phyloP scores from a whole-genome alignment of 53 echinoderm and acorn worm species.

The Astropecten irregularis region DNA sequence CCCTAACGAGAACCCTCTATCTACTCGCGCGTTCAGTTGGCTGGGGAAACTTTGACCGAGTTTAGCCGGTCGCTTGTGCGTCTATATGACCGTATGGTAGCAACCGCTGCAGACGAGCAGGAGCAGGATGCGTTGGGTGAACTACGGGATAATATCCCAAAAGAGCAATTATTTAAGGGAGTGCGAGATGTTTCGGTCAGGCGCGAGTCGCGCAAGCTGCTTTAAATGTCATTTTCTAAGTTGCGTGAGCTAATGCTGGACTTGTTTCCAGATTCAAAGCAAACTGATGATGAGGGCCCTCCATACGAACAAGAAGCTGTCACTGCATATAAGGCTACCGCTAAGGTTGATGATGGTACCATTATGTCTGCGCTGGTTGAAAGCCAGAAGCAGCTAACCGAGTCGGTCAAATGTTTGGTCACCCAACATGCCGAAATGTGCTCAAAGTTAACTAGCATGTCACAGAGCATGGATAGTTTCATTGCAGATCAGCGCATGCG shows the following conservation, averaged over 20 bases:
- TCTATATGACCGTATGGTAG: not conserved
- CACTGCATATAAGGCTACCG: too few species aligned
- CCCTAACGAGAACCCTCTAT: not conserved
- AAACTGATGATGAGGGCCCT: too few species aligned
- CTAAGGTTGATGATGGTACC: too few species aligned
- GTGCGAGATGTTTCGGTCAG: not conserved
- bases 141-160: conserved; percentile 1
- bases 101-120: not conserved
- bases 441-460: too few species aligned
- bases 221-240: not conserved
- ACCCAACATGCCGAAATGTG: too few species aligned
- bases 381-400: too few species aligned
- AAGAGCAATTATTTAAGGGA: conserved; percentile 12
- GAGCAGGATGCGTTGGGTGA: not conserved
- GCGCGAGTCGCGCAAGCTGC: not conserved
- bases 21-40: not conserved
- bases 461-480: too few species aligned
- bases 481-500: too few species aligned
- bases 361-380: too few species aligned
- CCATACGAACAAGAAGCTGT: too few species aligned
- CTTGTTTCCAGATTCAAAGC: too few species aligned
- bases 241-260: not conserved
- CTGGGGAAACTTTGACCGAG: conserved; percentile 28
- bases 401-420: too few species aligned
- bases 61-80: conserved; percentile 10